Base-by-base conservation (phyloP, 1,140 invertebrate species). In the Euborellia annulipes region DNA sequence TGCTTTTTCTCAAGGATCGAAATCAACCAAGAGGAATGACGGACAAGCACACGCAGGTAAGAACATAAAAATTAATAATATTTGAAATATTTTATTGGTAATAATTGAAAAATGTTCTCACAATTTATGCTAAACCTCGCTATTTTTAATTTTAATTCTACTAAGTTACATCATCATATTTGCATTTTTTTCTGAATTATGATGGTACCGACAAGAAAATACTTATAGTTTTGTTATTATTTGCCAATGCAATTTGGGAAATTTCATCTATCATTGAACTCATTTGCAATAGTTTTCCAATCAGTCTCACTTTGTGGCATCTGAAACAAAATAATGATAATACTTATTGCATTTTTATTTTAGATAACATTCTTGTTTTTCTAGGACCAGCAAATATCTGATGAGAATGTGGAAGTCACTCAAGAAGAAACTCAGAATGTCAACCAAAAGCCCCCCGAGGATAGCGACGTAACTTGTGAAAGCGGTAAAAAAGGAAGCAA, bases 1-100 rank as follows among this genome's bases (percentile, higher is more conserved):
- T 52, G 39, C 36, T 48, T 43, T 52, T 50, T 39, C 27, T 53
- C 2, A 44, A 20, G 20, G 43, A 44, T 32, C 32, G 30, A 44
- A 44, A 44, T 44, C 27, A 18, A 11, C 14, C 23, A 22, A 34
- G 43, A 34, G 14, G 34, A 20, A 34, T 18, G 34, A 34, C 23
- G 18, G 43, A 44, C 9, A 34, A 23, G 36, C 4, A 44, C 9
- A 34, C 43, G 36, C 4, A 44, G 43, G 43, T 44, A 44, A 16
- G 43, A 32, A n/a, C n/a, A n/a, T n/a, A n/a, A n/a, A n/a, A n/a
- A n/a, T n/a, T n/a, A n/a, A n/a, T n/a, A n/a, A n/a, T n/a, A n/a
- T n/a, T n/a, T n/a, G n/a, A n/a, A n/a, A n/a, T n/a, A n/a, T n/a
- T n/a, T n/a, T n/a, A n/a, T n/a, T n/a, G n/a, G n/a, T n/a, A n/a